These are phyloP conservation scores for Melanotaenia duboulayi DNA, from an alignment of 2,113 vertebrate species.

Conservation along the genomic window DNA sequence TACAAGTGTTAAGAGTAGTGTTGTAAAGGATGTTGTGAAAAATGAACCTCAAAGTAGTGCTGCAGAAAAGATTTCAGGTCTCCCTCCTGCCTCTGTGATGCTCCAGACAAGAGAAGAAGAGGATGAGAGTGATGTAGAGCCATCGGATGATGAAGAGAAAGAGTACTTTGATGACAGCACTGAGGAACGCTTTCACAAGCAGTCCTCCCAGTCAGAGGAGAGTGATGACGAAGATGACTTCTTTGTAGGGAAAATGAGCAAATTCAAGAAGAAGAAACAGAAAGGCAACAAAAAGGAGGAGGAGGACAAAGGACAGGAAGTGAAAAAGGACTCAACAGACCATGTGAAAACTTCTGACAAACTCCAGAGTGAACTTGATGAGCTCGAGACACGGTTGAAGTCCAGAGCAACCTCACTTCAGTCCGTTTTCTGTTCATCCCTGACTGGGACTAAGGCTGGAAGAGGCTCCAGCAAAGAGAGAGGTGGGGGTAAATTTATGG, in stretches of 20 bases:
- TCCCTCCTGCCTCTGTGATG: not conserved
- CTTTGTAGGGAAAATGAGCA: constrained; percentile 92
- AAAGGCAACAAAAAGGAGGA: constrained; percentile 10
- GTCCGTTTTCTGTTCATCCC: constrained; percentile 88
- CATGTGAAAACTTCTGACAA: constrained; percentile 10
- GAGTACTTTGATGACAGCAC: constrained; percentile 85
- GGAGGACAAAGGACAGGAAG: constrained; percentile 10
- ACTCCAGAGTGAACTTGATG: constrained; percentile 48
- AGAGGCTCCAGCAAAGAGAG: constrained; percentile 31
- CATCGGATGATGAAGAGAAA: constrained; percentile 64
- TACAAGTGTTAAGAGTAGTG: constrained; percentile 22
- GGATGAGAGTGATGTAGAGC: constrained; percentile 78
- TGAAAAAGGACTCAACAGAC: not conserved
- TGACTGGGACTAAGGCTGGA: constrained; percentile 71
- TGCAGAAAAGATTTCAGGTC: constrained; percentile 6
- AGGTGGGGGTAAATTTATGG: constrained; percentile 34
- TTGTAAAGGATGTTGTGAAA: constrained; percentile 17
- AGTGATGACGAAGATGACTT: constrained; percentile 87
- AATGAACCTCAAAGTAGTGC: constrained; percentile 30
- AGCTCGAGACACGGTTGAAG: constrained; percentile 63
- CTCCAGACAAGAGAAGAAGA: constrained; percentile 2
- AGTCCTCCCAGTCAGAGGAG: constrained; percentile 89
- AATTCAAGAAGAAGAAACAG: constrained; percentile 83
- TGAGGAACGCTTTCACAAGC: constrained; percentile 93
- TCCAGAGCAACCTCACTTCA: constrained; percentile 76